Percentiles rank a stretch among this genome's conserved stretches.
These are phyloP conservation scores for Brachypteracias leptosomus DNA, from an alignment of 2,113 vertebrate species.

Conservation along the genomic window DNA sequence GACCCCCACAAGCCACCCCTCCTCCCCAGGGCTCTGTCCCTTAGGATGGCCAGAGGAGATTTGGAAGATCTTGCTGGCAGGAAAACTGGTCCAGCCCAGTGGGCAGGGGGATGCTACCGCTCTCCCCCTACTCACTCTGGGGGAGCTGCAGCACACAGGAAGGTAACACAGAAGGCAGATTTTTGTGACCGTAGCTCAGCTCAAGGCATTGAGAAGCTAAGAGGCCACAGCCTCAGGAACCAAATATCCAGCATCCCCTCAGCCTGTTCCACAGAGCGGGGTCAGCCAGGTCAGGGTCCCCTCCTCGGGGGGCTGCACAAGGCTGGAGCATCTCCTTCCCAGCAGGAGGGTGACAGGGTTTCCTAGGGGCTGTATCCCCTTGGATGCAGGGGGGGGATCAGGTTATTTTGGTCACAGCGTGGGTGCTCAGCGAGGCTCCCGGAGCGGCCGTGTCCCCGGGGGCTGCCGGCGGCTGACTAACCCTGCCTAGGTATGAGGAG, in stretches of 20 bases:
- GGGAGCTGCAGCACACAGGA: neutral
- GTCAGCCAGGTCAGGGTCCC: neutral
- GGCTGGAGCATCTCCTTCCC: neutral
- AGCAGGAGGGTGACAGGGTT: neutral
- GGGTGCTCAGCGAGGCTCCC: neutral
- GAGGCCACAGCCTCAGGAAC: neutral
- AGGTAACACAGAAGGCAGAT: neutral
- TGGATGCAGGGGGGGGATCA: accelerated
- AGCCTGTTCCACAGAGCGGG: accelerated
- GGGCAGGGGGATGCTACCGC: neutral
- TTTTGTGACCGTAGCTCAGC: neutral
- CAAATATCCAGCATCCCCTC: neutral
- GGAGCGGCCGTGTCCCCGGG: neutral
- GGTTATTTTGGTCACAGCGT: no score
- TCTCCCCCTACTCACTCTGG: neutral
- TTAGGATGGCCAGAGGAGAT: neutral
- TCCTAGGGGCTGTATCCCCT: accelerated
- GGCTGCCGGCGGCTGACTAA: conserved; percentile 58
- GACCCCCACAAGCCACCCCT: neutral
- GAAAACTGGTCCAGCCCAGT: neutral
- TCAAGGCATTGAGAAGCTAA: accelerated
- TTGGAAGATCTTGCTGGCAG: neutral
- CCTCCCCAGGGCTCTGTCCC: no score
- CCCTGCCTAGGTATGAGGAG: conserved; percentile 73
- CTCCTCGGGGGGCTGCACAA: neutral